Evolutionary conservation across 2,113 vertebrate species (phyloP).

Genomic region (Pantherophis guttatus): DNA sequence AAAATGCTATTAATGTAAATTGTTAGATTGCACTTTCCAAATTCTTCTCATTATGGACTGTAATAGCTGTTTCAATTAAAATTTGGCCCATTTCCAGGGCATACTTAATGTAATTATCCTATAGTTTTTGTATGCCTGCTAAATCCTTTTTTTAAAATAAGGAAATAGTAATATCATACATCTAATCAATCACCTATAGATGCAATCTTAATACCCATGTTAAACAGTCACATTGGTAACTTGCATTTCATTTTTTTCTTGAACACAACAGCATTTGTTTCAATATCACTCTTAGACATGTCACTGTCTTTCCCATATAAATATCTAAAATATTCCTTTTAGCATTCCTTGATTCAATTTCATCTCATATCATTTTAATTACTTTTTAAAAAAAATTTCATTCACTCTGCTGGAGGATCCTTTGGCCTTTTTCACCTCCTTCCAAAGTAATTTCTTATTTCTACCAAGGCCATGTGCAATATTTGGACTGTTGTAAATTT

Average conservation of each 20-base stretch:
- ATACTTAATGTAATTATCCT: neutral
- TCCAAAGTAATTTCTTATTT: neutral
- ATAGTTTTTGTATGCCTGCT: neutral
- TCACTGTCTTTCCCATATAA: neutral
- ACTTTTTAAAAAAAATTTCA: neutral
- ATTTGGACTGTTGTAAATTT: constrained; percentile 4
- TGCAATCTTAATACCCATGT: neutral
- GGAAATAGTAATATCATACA: neutral
- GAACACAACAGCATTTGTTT: neutral
- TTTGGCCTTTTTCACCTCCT: neutral
- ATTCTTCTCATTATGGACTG: neutral
- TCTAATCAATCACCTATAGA: neutral
- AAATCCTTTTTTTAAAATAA: neutral
- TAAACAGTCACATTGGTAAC: neutral
- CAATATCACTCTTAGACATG: neutral
- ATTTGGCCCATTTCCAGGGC: neutral
- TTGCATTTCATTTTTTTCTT: neutral
- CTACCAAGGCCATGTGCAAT: neutral
- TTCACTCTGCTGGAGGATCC: neutral
- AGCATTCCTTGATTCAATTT: neutral
- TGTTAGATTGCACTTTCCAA: neutral
- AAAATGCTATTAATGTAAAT: neutral
- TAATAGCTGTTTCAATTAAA: neutral
- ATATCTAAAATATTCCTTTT: neutral
- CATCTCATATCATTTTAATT: neutral